A percentile compares a stretch with the other conserved stretches of the same genome.
Evolutionary conservation across 2,888 invertebrate species (phyloP).

Genomic region (Melanchra persicariae): DNA sequence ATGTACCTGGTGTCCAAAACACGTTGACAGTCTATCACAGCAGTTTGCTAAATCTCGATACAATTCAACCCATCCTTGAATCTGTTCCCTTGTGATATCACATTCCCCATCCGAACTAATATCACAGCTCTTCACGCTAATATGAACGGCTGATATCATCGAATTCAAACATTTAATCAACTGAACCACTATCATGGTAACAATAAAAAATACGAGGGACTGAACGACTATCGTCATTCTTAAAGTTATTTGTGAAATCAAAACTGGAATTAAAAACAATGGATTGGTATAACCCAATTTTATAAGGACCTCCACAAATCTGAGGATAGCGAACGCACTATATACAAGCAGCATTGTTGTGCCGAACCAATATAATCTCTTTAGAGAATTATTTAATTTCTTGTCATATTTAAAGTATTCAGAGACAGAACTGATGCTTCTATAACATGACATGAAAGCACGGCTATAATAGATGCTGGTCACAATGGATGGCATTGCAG

Average conservation of each 20-base stretch:
- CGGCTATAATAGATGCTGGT: not conserved
- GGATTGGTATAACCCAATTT: not conserved
- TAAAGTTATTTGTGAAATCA: not conserved
- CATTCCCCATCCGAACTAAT: not conserved
- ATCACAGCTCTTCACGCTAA: not conserved
- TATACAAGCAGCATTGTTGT: not conserved
- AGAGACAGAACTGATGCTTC: not conserved
- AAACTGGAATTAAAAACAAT: not conserved
- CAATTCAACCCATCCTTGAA: constrained; percentile 21
- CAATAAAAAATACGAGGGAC: not conserved
- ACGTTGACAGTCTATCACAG: constrained; percentile 16
- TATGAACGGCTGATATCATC: not conserved
- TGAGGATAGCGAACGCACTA: not conserved
- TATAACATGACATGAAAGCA: constrained; percentile 6
- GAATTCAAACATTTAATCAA: constrained; percentile 1
- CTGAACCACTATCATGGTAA: not conserved
- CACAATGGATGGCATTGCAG: not conserved
- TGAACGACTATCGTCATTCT: constrained; percentile 4
- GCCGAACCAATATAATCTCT: not conserved
- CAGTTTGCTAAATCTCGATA: constrained; percentile 17
- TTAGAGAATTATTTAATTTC: not conserved
- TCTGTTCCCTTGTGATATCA: constrained; percentile 8
- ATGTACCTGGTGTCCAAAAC: constrained; percentile 17
- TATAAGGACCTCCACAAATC: not conserved
- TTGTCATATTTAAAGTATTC: not conserved